phyloP scores from a whole-genome alignment of 1,140 invertebrate genomes.

The Psix sp. region DNA sequence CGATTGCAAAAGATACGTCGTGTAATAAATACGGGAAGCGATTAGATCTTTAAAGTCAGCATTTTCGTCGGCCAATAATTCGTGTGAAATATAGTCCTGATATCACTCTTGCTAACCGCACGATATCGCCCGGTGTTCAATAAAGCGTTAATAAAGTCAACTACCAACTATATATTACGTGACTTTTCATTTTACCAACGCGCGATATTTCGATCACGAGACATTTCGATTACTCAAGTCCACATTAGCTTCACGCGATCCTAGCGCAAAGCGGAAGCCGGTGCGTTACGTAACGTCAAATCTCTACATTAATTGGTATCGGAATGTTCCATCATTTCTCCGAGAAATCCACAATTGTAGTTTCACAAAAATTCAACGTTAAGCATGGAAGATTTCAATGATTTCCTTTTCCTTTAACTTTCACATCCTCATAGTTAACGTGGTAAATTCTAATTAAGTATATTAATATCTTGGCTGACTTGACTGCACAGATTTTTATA shows the following conservation, averaged over 20 bases:
- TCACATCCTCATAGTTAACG: too few species aligned
- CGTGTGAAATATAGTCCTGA: conserved; percentile 62
- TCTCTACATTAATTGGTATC: conserved; percentile 12
- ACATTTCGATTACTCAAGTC: conserved; percentile 46
- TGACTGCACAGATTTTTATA: too few species aligned
- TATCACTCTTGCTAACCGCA: conserved; percentile 55
- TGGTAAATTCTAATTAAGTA: too few species aligned
- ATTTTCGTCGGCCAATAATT: conserved; percentile 66
- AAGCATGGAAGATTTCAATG: too few species aligned
- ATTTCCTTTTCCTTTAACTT: too few species aligned
- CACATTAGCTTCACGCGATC: conserved; percentile 33
- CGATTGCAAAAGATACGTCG: conserved; percentile 51
- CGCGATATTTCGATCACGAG: conserved; percentile 41
- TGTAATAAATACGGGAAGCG: conserved; percentile 65
- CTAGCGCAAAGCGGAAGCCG: neutral
- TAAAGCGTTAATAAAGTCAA: conserved; percentile 64
- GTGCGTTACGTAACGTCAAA: conserved; percentile 16
- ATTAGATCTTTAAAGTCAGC: conserved; percentile 66
- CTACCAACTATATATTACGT: conserved; percentile 48
- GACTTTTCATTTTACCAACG: conserved; percentile 45
- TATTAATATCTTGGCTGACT: too few species aligned
- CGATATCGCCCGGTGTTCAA: conserved; percentile 50
- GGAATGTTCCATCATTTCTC: conserved; percentile 15
- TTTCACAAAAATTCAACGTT: too few species aligned
- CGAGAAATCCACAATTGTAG: conserved; percentile 13